Percentiles rank a stretch among this genome's conserved stretches.
These are phyloP conservation scores for Pterocles gutturalis DNA, from an alignment of 2,113 vertebrate species.

Conservation along the genomic window DNA sequence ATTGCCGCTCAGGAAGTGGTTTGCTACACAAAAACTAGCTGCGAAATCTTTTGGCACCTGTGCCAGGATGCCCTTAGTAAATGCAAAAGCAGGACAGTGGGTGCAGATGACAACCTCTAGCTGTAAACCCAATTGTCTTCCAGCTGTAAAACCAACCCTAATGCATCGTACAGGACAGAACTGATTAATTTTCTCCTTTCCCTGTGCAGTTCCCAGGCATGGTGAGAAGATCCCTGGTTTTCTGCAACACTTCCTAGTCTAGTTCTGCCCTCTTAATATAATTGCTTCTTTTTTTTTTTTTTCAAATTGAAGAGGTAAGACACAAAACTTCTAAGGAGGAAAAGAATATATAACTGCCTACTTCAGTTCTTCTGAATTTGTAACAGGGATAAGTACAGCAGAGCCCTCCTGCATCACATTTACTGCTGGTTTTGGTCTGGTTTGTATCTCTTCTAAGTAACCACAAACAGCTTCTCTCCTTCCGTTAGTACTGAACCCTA, in stretches of 20 bases:
- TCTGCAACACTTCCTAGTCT: neutral
- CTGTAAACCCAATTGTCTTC: neutral
- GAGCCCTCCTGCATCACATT: neutral
- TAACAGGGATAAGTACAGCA: neutral
- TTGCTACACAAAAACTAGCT: neutral
- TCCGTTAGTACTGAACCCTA: neutral
- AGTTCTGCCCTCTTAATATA: neutral
- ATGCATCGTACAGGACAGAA: neutral
- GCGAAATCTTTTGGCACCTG: neutral
- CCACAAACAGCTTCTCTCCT: neutral
- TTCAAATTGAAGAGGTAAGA: neutral
- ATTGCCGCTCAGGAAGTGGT: neutral
- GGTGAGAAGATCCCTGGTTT: neutral
- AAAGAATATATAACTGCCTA: neutral
- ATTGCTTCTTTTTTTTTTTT: neutral
- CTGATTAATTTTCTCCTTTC: neutral
- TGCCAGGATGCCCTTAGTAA: neutral
- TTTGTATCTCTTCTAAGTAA: neutral
- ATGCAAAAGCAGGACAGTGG: neutral
- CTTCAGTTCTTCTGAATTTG: neutral
- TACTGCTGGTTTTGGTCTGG: slow-evolving; percentile 20
- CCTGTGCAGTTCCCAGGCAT: accelerated
- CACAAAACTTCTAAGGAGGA: neutral
- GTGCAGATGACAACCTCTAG: neutral
- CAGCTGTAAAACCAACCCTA: neutral